Percentiles rank a stretch among this genome's conserved stretches.
phyloP scores from a whole-genome alignment of 2,113 vertebrate genomes.

The Eurystomus gularis region DNA sequence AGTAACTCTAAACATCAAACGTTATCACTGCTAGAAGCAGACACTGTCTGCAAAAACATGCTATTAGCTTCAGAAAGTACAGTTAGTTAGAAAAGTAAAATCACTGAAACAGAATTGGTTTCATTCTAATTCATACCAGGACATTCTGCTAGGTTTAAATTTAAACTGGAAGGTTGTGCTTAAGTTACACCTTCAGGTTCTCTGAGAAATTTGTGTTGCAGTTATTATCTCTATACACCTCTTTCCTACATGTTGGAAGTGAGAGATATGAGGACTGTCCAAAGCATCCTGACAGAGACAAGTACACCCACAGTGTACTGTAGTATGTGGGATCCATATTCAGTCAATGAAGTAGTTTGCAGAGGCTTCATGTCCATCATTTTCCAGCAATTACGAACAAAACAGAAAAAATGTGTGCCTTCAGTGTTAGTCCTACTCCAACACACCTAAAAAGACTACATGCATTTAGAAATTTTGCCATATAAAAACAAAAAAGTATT shows the following conservation, averaged over 20 bases:
- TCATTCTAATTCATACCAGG: no score
- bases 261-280: background rate
- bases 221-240: rapidly evolving
- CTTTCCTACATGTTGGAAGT: background rate
- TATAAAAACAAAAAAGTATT: background rate
- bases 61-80: no score
- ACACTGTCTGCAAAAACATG: no score
- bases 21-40: no score
- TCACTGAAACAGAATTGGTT: no score
- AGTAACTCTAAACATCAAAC: no score
- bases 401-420: background rate
- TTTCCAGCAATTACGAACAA: background rate
- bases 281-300: background rate
- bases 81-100: no score
- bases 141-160: background rate
- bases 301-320: background rate
- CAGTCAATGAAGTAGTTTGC: background rate
- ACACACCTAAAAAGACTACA: background rate
- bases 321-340: background rate
- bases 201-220: background rate
- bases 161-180: background rate
- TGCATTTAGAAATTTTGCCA: background rate
- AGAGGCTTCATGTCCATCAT: background rate
- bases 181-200: background rate
- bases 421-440: background rate